Evolutionary conservation across 2,113 vertebrate genomes (phyloP).

Genomic region (Oryzias woworae): DNA sequence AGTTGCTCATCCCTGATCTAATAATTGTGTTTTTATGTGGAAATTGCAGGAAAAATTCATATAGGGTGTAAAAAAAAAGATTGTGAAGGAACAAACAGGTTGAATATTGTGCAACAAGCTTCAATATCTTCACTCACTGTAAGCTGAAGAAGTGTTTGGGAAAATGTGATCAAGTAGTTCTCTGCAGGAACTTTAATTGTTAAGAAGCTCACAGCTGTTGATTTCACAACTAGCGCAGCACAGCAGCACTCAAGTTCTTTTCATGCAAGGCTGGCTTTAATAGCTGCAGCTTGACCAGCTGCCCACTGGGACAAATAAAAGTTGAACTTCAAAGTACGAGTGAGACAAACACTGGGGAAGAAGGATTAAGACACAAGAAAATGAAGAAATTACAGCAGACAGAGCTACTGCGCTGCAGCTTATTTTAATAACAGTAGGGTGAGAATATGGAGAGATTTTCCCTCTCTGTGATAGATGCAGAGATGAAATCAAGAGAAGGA

Average conservation of each 20-base stretch:
- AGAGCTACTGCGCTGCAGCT: not conserved
- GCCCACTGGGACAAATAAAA: constrained; percentile 35
- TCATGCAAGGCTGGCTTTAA: constrained; percentile 44
- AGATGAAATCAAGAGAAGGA: too few species aligned
- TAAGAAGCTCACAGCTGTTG: constrained; percentile 14
- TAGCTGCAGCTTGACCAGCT: constrained; percentile 24
- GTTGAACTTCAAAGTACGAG: constrained; percentile 13
- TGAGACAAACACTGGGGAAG: constrained; percentile 7
- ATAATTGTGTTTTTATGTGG: too few species aligned
- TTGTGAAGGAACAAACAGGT: too few species aligned
- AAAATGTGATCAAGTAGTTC: not conserved
- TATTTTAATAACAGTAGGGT: constrained; percentile 2
- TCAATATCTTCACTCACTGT: not conserved
- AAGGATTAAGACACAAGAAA: constrained; percentile 9
- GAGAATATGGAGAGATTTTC: too few species aligned
- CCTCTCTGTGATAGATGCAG: too few species aligned
- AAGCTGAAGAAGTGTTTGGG: not conserved
- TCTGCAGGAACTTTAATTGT: not conserved
- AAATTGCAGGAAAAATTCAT: too few species aligned
- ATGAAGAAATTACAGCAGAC: constrained; percentile 1
- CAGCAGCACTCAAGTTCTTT: constrained; percentile 13
- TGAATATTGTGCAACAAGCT: too few species aligned
- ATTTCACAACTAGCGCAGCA: not conserved
- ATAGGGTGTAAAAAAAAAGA: too few species aligned
- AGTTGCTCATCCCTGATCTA: too few species aligned